phyloP scores from a whole-genome alignment of 2,113 vertebrate genomes.

The Bombycilla garrulus region DNA sequence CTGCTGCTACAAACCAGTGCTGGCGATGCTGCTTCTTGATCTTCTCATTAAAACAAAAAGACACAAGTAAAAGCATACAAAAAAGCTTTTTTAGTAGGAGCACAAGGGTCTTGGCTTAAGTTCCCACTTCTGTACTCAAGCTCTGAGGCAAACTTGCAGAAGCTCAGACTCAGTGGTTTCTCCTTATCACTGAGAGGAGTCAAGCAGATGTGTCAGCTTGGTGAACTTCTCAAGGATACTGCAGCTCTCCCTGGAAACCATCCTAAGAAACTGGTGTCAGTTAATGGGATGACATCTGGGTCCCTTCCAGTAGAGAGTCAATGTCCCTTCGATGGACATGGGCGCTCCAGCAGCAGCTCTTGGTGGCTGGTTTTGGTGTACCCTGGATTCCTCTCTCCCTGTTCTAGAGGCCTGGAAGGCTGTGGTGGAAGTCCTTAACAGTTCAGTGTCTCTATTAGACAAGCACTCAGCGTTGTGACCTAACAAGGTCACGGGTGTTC shows the following conservation, averaged over 20 bases:
- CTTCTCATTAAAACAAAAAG: neutral
- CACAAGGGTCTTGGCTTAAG: neutral
- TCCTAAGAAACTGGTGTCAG: neutral
- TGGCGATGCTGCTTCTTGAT: neutral
- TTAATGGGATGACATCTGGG: neutral
- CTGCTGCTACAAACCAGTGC: neutral
- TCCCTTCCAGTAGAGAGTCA: neutral
- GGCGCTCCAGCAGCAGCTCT: neutral
- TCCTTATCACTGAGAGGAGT: neutral
- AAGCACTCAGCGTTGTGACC: neutral
- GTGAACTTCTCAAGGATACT: neutral
- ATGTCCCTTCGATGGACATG: neutral
- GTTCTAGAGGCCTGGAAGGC: neutral
- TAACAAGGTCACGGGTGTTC: neutral
- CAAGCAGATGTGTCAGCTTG: neutral
- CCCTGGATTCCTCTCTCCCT: neutral
- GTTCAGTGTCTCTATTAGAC: neutral
- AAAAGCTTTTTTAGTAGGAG: neutral
- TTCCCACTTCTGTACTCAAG: neutral
- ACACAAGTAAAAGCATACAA: neutral
- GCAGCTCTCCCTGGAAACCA: neutral
- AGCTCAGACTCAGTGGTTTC: neutral
- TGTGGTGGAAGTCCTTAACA: neutral
- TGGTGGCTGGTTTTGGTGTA: neutral
- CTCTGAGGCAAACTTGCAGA: neutral